Evolutionary conservation across 1,140 invertebrate genomes (phyloP).

Genomic region (Pachypeltis micranthus): DNA sequence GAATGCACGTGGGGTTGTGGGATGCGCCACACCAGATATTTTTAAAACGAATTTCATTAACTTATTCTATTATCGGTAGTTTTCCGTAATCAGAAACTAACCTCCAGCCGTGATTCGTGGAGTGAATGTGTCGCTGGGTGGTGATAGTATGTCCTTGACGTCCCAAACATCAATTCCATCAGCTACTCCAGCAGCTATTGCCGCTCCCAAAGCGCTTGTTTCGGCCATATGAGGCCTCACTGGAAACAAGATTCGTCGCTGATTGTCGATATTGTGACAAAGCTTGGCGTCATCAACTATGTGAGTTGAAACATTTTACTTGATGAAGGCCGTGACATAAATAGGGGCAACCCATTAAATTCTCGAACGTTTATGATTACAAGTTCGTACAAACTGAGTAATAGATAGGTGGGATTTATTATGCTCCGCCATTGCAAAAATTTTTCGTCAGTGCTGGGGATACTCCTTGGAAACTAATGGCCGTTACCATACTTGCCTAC

Average conservation of each 20-base stretch:
- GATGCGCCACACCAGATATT: no score
- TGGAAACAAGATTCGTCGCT: no score
- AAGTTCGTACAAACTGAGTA: no score
- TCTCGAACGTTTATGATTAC: no score
- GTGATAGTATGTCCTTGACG: constrained; percentile 33
- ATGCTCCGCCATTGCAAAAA: no score
- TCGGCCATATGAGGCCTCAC: constrained; percentile 82
- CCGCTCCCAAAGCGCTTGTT: constrained; percentile 85
- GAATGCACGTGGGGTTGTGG: background rate
- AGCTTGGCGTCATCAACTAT: constrained; percentile 41
- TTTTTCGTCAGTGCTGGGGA: no score
- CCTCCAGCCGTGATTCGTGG: constrained; percentile 55
- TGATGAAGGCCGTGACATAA: no score
- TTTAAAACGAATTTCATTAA: background rate
- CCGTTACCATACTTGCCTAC: constrained; percentile 54
- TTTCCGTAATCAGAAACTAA: constrained; percentile 27
- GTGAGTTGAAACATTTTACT: background rate
- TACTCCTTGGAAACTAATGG: no score
- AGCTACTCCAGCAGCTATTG: constrained; percentile 78
- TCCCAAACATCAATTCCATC: constrained; percentile 50
- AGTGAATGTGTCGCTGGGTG: constrained; percentile 45
- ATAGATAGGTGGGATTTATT: no score
- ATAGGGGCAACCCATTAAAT: no score
- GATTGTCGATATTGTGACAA: background rate
- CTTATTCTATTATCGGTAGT: background rate